Base-by-base conservation (phyloP, 2,888 invertebrate genomes). In the Temnothorax ravouxi region DNA sequence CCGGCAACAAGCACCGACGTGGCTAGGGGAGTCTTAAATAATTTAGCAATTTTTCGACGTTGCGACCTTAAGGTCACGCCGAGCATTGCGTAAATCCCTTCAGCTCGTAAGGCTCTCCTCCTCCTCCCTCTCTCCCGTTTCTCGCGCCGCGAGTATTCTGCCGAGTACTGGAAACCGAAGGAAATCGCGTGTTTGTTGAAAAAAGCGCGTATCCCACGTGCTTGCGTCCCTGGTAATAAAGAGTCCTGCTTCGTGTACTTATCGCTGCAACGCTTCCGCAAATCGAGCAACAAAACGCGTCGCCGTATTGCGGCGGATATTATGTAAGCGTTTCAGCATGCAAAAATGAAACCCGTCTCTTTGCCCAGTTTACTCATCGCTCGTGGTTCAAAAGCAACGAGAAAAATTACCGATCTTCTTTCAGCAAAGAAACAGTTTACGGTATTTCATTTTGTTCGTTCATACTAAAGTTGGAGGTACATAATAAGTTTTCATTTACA, bases 1-100 rank as follows among this genome's bases (percentile, higher is more conserved):
- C 83, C 85, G 89, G 90, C 92, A 93, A 94, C 94, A 94, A 94
- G 94, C 93, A 91, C 92, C 92, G 88, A 66, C 41, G 77, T 88
- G 88, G 90, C 90, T 76, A 82, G 64, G 84, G 83, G 84, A 88
- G 89, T 87, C 90, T 89, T 89, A 89, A 90, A 90, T 90, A 90
- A 90, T 90, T 90, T 90, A 89, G 84, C 74, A 84, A 88, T 89
- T 90, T 90, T 90, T 90, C 87, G 85, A 89, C 82, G 85, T 84
- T 71, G 64, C 90, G 90, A 89, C 89, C 88, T 88, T 84, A 88
- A 87, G 92, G 92, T 92, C 92, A 89, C 88, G 87, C 83, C 85
- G 88, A 90, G 90, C 88, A 91, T 90, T 91, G 85, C 88, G 90
- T 90, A 90, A 90, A 90, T 90, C 90, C 90, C 87, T 88, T 89